Conservation (phyloP, 2,797 vertebrate species). For the Gallinago stenura region DNA sequence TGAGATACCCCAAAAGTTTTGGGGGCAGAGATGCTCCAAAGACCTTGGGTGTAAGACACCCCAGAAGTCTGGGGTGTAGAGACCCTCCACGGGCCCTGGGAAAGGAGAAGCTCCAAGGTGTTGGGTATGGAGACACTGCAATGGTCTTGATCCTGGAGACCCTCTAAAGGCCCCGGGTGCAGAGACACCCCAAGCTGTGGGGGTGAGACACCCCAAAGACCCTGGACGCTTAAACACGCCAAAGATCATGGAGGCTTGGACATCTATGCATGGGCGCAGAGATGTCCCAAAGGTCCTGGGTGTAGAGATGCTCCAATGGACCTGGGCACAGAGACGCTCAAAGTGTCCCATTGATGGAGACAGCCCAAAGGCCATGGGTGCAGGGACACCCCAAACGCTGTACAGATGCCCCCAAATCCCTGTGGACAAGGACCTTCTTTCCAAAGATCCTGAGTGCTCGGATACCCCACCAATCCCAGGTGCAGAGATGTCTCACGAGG, state of each 20-base stretch:
- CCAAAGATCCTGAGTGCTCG: neutral
- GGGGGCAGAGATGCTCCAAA: neutral
- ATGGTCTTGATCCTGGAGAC: neutral
- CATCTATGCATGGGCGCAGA: neutral
- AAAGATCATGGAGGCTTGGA: neutral
- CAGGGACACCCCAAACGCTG: neutral
- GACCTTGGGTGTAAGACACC: neutral
- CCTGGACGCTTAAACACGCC: neutral
- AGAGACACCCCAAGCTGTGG: neutral
- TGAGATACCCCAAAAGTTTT: neutral
- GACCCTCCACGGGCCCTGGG: no score
- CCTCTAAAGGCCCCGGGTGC: neutral
- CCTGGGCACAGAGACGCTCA: neutral
- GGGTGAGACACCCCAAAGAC: neutral
- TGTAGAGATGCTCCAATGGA: neutral
- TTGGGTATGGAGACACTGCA: neutral
- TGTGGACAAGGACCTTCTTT: neutral
- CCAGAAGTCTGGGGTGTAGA: neutral
- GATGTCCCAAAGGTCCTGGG: neutral
- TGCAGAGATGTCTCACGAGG: neutral
- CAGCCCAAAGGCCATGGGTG: neutral
- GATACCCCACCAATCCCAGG: neutral
- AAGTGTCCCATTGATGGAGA: neutral
- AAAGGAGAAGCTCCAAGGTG: neutral
- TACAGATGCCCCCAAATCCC: neutral